Evolutionary conservation across 2,113 vertebrate species (phyloP).

Genomic region (Mesitornis unicolor): DNA sequence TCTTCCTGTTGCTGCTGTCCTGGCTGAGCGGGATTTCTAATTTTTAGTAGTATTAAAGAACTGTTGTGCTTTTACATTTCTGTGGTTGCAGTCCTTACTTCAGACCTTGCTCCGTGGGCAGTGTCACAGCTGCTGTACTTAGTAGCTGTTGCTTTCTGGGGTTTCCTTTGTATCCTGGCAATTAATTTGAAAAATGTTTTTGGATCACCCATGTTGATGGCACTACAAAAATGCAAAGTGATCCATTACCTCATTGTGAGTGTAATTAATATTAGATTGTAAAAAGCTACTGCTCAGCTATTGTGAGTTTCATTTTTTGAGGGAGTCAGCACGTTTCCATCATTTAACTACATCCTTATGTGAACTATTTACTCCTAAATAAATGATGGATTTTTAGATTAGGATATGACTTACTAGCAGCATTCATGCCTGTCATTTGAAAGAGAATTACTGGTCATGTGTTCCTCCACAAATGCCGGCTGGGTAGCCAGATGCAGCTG

Average conservation of each 20-base stretch:
- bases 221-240: neutral
- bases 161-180: neutral
- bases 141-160: neutral
- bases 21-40: neutral
- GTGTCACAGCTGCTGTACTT: neutral
- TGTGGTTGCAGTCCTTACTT: neutral
- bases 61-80: neutral
- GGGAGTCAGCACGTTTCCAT: neutral
- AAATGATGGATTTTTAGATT: neutral
- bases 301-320: neutral
- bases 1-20: neutral
- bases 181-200: neutral
- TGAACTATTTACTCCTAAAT: neutral
- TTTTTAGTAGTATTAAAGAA: neutral
- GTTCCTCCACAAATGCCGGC: neutral
- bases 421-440: neutral
- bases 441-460: accelerated
- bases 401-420: neutral
- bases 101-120: neutral
- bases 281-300: neutral
- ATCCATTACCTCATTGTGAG: neutral
- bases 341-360: neutral
- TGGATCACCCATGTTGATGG: neutral
- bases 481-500: neutral
- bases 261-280: neutral